Percentiles rank a stretch among this genome's conserved stretches.
Evolutionary conservation across 2,888 invertebrate species (phyloP).

Genomic region (Rhorus exstirpatorius): DNA sequence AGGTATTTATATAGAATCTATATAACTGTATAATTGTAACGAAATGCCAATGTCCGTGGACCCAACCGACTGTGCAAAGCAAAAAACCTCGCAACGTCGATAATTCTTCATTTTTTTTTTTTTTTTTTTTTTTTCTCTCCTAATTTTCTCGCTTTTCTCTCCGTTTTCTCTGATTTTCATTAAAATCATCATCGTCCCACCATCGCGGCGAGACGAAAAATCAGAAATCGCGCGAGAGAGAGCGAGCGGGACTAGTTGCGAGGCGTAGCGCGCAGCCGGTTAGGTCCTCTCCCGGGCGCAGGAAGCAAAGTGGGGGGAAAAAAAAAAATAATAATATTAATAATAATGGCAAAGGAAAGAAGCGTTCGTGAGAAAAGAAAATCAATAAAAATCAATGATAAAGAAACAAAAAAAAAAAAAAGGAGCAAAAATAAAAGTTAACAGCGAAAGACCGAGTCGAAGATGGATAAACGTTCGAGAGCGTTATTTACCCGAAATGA

Average conservation of each 20-base stretch:
- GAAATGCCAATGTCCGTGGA: conserved; percentile 85
- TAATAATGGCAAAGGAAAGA: conserved; percentile 60
- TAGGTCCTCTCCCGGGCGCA: conserved; percentile 80
- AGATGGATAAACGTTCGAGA: conserved; percentile 70
- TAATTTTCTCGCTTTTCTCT: neutral
- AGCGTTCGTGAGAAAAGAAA: conserved; percentile 48
- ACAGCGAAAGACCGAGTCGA: conserved; percentile 55
- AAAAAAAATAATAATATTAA: neutral
- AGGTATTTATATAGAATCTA: conserved; percentile 86
- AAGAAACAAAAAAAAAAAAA: conserved; percentile 57
- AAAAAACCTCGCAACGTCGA: conserved; percentile 66
- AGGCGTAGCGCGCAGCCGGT: conserved; percentile 75
- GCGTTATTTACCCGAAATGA: conserved; percentile 72
- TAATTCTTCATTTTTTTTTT: neutral
- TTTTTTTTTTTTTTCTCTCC: neutral
- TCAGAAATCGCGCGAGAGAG: no score
- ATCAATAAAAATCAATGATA: conserved; percentile 40
- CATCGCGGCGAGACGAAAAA: no score
- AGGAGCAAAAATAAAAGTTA: conserved; percentile 50
- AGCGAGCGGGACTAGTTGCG: no score
- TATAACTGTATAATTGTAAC: conserved; percentile 85
- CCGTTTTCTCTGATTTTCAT: neutral
- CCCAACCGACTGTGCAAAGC: conserved; percentile 79
- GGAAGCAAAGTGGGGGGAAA: conserved; percentile 73
- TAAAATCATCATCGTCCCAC: no score